These are phyloP conservation scores for Drosophila ironensis DNA, from an alignment of 1,140 invertebrate genomes.

Conservation along the genomic window DNA sequence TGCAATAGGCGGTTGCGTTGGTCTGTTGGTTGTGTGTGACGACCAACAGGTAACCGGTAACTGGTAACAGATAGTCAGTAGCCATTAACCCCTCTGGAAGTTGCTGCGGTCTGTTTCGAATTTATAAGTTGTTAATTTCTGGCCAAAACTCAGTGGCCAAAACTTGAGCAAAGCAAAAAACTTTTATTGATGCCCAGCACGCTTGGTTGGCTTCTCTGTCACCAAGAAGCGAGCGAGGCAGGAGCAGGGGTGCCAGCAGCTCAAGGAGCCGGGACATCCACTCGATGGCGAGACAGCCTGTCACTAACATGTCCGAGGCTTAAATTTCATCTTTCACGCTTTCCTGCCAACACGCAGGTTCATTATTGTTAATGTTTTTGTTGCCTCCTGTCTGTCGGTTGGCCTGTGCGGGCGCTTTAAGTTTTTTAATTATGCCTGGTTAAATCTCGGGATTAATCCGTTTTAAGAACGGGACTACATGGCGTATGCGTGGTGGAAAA, in stretches of 20 bases:
- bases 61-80: neutral
- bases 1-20: neutral
- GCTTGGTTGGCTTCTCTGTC: conserved; percentile 28
- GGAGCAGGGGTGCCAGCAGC: neutral
- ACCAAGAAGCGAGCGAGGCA: neutral
- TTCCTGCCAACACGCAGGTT: conserved; percentile 7
- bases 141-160: conserved; percentile 5
- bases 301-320: conserved; percentile 31
- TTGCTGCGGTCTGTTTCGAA: conserved; percentile 35
- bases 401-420: conserved; percentile 7
- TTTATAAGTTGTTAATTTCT: conserved; percentile 41
- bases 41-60: neutral
- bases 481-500: conserved; percentile 14
- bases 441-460: conserved; percentile 24
- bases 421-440: conserved; percentile 43
- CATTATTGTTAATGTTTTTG: conserved; percentile 10
- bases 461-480: conserved; percentile 17
- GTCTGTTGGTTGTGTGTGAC: neutral
- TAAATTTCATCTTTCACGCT: conserved; percentile 34
- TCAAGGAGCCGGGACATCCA: conserved; percentile 4
- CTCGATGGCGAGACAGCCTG: conserved; percentile 41
- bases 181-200: conserved; percentile 14
- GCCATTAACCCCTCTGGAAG: too few relatives aligned
- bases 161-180: conserved; percentile 29
- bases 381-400: neutral